Conservation (phyloP, 2,888 invertebrate genomes). For the Imbricaverruca yamaguchii region DNA sequence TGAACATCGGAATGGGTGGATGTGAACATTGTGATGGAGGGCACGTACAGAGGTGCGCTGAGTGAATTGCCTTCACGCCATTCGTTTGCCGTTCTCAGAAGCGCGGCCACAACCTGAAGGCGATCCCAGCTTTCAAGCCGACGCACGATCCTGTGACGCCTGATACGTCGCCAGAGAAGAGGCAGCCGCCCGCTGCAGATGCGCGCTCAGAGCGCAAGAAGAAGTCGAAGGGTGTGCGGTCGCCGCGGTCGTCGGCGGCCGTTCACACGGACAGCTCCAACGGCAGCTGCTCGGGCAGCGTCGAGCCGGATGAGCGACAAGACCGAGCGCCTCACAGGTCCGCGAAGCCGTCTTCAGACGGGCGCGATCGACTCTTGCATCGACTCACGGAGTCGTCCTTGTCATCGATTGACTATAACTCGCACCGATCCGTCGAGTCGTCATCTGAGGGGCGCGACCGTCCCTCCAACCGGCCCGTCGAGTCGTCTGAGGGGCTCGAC, state of each 20-base stretch:
- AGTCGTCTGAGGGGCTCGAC: too few species aligned
- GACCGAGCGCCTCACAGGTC: background rate
- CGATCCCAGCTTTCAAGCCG: conserved; percentile 92
- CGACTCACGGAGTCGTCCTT: too few species aligned
- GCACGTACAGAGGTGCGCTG: too few species aligned
- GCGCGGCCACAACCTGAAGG: conserved; percentile 60
- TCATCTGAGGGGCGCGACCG: too few species aligned
- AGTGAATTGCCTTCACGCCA: too few species aligned
- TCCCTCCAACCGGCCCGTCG: too few species aligned
- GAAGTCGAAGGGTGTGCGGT: background rate
- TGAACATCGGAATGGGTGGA: too few species aligned
- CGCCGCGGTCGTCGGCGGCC: conserved; percentile 5
- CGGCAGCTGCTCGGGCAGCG: background rate
- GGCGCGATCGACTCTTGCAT: too few species aligned
- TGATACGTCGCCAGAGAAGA: background rate
- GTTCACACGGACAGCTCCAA: conserved; percentile 10
- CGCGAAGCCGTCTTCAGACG: too few species aligned
- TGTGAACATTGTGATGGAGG: too few species aligned
- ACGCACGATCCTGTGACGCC: background rate
- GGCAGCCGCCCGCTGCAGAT: background rate
- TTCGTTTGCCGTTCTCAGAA: background rate
- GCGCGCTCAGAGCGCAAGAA: background rate
- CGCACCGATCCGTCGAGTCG: too few species aligned
- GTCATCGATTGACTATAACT: too few species aligned
- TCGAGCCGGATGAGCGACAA: background rate